Evolutionary conservation across 1,140 invertebrate genomes (phyloP).

Genomic region (Nymphalis io): DNA sequence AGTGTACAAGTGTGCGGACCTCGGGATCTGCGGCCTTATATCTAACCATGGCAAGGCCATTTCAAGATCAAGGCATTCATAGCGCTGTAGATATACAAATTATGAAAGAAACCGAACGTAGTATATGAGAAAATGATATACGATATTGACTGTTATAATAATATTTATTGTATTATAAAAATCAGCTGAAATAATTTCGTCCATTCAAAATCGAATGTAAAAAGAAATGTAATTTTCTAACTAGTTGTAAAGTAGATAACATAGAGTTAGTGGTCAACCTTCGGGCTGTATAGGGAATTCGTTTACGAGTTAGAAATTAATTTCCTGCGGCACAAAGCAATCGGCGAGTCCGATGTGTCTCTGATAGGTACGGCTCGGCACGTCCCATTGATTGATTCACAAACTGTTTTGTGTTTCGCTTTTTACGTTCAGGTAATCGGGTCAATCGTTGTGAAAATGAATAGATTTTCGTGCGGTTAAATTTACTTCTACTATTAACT

Average conservation of each 20-base stretch:
- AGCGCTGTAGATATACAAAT: too few relatives aligned
- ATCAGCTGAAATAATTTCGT: not conserved
- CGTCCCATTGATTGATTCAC: conserved; percentile 55
- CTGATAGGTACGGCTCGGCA: conserved; percentile 52
- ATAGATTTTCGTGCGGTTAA: not conserved
- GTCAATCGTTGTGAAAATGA: not conserved
- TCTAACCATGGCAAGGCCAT: too few relatives aligned
- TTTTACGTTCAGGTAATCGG: conserved; percentile 8
- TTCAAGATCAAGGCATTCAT: too few relatives aligned
- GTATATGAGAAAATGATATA: too few relatives aligned
- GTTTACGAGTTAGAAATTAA: conserved; percentile 70
- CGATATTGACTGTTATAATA: too few relatives aligned
- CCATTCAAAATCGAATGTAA: not conserved
- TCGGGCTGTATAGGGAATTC: conserved; percentile 41
- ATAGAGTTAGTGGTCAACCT: conserved; percentile 5
- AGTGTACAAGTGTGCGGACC: too few relatives aligned
- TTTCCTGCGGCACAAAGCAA: conserved; percentile 76
- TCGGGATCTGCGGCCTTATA: too few relatives aligned
- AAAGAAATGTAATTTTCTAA: not conserved
- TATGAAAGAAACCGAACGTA: too few relatives aligned
- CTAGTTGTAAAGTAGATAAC: not conserved
- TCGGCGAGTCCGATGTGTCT: conserved; percentile 59
- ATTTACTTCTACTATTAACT: too few relatives aligned
- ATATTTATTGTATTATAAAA: not conserved
- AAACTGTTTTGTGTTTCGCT: conserved; percentile 24